phyloP scores from a whole-genome alignment of 2,888 invertebrate genomes.

The Zonitis immaculata region DNA sequence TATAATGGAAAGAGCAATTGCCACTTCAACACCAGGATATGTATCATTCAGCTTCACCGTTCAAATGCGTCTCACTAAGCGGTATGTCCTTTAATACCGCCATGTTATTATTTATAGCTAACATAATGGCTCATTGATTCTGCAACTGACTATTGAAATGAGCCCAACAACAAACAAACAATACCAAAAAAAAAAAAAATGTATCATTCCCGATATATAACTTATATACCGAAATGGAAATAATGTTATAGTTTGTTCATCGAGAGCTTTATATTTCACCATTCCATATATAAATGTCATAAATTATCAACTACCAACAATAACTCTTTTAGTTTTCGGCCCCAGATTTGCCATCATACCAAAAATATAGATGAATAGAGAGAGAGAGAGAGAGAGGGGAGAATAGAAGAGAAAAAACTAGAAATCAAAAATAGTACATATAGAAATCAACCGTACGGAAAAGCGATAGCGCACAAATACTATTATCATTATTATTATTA shows the following conservation, averaged over 20 bases:
- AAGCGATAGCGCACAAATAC: conserved; percentile 21
- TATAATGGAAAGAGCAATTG: conserved; percentile 1
- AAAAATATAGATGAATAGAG: no score
- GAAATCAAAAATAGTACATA: background rate
- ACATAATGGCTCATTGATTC: conserved; percentile 48
- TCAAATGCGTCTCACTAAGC: background rate
- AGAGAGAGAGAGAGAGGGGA: no score
- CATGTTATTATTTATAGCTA: conserved; percentile 43
- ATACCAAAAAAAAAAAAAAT: background rate
- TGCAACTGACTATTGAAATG: conserved; percentile 44
- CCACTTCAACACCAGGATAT: conserved; percentile 2
- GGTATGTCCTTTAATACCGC: conserved; percentile 3
- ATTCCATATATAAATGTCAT: conserved; percentile 31
- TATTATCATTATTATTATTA: no score
- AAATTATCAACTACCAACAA: conserved; percentile 40
- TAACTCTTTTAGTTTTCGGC: conserved; percentile 33
- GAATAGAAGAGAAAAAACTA: background rate
- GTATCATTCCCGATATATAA: conserved; percentile 33
- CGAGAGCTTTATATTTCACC: conserved; percentile 34
- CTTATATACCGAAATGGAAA: conserved; percentile 32
- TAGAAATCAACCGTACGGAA: conserved; percentile 15
- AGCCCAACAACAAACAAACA: conserved; percentile 37
- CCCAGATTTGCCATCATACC: conserved; percentile 7
- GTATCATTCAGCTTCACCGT: background rate
- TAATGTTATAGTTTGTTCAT: conserved; percentile 33